phyloP scores from a whole-genome alignment of 2,797 vertebrate genomes.

The Halcyon chelicuti region DNA sequence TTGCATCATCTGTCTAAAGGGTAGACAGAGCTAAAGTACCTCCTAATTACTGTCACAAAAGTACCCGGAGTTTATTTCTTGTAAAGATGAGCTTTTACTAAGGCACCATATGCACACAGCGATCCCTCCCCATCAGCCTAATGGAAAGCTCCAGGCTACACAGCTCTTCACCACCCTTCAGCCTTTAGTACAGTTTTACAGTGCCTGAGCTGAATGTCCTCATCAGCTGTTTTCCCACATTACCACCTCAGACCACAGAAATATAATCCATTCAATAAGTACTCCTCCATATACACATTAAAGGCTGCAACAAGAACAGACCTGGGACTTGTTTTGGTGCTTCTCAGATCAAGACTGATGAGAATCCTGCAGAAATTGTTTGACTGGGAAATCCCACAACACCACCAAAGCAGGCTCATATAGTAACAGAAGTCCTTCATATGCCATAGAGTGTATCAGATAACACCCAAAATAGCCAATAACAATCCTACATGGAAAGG shows the following conservation, averaged over 20 bases:
- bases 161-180: not conserved
- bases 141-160: not conserved
- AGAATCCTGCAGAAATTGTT: not conserved
- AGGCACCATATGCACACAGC: not conserved
- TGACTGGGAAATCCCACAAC: not conserved
- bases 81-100: not conserved
- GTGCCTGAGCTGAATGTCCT: not conserved
- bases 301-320: not conserved
- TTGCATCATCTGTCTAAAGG: not conserved
- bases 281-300: not conserved
- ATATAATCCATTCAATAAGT: not conserved
- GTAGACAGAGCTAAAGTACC: not conserved
- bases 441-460: not conserved
- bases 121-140: not conserved
- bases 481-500: not conserved
- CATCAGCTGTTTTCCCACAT: not conserved
- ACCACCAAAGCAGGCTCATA: not conserved
- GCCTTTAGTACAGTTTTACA: not conserved
- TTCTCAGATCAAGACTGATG: not conserved
- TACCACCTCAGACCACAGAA: not conserved
- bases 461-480: not conserved
- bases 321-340: not conserved
- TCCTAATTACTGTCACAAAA: not conserved
- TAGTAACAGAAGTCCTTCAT: not conserved
- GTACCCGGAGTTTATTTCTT: not conserved